Evolutionary conservation across 2,113 vertebrate genomes (phyloP).

Genomic region (Aldabrachelys gigantea): DNA sequence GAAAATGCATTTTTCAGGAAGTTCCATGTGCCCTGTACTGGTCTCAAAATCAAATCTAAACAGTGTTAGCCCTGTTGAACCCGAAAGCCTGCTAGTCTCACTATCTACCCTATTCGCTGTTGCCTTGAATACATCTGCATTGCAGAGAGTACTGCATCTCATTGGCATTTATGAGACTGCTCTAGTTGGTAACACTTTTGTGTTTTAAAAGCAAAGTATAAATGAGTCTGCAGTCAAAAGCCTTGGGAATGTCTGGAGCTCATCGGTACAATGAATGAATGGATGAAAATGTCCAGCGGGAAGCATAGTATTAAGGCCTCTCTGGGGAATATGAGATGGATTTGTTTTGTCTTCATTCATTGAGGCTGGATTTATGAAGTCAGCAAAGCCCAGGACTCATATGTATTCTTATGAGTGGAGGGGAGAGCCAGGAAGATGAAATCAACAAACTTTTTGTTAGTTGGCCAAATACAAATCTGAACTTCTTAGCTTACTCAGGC

Average conservation of each 20-base stretch:
- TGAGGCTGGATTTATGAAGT: neutral
- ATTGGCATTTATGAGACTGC: neutral
- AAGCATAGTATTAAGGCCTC: neutral
- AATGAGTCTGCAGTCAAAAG: neutral
- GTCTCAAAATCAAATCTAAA: neutral
- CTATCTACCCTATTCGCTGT: neutral
- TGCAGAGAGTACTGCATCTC: neutral
- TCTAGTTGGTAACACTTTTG: neutral
- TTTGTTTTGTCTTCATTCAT: neutral
- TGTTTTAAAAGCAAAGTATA: neutral
- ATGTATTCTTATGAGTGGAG: neutral
- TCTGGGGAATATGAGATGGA: neutral
- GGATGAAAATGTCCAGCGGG: neutral
- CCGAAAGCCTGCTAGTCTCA: neutral
- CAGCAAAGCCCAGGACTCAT: neutral
- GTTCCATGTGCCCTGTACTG: neutral
- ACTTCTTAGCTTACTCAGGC: neutral
- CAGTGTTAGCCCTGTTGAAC: neutral
- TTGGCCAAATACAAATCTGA: neutral
- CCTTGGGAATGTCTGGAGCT: neutral
- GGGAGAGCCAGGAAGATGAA: neutral
- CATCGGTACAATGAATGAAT: neutral
- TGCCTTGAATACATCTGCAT: neutral
- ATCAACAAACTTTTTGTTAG: neutral
- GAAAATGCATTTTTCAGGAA: neutral